phyloP scores from a whole-genome alignment of 2,113 vertebrate genomes.

The Chascanopsetta lugubris region DNA sequence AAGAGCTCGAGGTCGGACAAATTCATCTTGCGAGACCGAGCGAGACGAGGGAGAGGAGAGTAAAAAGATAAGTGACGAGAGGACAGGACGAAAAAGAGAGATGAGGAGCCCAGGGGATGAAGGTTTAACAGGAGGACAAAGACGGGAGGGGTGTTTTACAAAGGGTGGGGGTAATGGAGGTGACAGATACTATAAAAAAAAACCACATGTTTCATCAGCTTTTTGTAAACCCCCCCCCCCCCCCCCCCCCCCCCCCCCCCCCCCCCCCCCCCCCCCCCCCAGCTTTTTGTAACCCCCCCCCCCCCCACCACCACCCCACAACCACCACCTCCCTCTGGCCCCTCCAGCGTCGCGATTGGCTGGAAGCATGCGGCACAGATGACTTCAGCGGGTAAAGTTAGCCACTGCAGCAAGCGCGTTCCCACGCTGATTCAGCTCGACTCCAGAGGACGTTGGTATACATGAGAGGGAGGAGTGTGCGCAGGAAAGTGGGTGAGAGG shows the following conservation, averaged over 20 bases:
- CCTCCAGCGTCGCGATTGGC: constrained; percentile 42
- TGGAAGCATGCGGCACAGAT: constrained; percentile 43
- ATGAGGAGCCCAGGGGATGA: not conserved
- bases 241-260: no score
- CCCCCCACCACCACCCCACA: not conserved
- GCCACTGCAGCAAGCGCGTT: constrained; percentile 67
- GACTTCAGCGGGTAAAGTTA: constrained; percentile 60
- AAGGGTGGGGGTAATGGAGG: not conserved
- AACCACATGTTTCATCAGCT: not conserved
- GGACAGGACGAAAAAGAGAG: not conserved
- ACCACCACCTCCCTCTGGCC: constrained; percentile 10
- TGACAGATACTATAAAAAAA: not conserved
- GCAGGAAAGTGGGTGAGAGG: constrained; percentile 10
- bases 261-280: constrained; percentile 15
- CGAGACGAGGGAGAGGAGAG: constrained; percentile 1
- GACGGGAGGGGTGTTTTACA: not conserved
- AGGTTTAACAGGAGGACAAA: constrained; percentile 9
- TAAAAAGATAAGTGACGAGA: not conserved
- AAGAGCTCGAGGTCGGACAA: constrained; percentile 54
- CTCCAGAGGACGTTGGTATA: constrained; percentile 53
- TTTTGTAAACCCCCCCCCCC: no score
- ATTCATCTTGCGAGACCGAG: constrained; percentile 33
- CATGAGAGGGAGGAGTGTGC: constrained; percentile 47
- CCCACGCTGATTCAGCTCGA: constrained; percentile 71
- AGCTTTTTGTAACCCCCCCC: no score